Base-by-base conservation (phyloP, 1,140 invertebrate genomes). In the Pseudomyrmex dendroicus region DNA sequence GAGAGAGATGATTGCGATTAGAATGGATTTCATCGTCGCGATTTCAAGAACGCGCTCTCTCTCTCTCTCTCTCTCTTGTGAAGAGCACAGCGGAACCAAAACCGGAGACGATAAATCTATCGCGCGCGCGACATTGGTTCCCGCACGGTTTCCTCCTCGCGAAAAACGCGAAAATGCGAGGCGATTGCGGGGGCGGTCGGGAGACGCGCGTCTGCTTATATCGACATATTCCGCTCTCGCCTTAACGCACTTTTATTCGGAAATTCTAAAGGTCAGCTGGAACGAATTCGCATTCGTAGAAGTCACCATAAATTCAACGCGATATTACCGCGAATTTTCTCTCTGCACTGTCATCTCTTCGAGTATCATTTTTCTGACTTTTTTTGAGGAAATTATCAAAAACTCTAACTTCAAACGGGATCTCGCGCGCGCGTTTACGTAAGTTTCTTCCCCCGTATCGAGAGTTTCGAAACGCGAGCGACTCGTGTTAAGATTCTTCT, bases 251-350 rank as follows among this genome's bases (percentile, higher is more conserved):
- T 80, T 35, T 35, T 80, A 72, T 70, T 80, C 66, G 76, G 46
- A 80, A 80, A 80, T 80, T 80, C 54, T 80, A 80, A 80, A 80
- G 76, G 76, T 80, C 76, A 80, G 44, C 66, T 61, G 57, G 46
- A 80, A 80, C 59, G 56, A 70, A 46, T 61, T 66, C 46, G 76
- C 66, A 15, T 80, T 59, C 7, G 66, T 25, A 48, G 35, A 22
- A 72, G 76, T 66, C 12, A 59, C 46, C 54, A 59, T 50, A 80
- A 72, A 80, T 70, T 80, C 54, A 54, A 54, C 54, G 20, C 15
- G 22, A 78, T 59, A 70, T 78, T 67, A 35, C 35, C 35, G 35
- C 17, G 46, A 66, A 52, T 76, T 68, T 20, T 70, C n/a, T 10
- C n/a, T 44, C 7, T 13, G 61, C 61, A 35, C 22, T 52, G 52